Percentiles rank a stretch among this genome's conserved stretches.
phyloP scores from a whole-genome alignment of 2,797 vertebrate species.

The Diplodus sargus region DNA sequence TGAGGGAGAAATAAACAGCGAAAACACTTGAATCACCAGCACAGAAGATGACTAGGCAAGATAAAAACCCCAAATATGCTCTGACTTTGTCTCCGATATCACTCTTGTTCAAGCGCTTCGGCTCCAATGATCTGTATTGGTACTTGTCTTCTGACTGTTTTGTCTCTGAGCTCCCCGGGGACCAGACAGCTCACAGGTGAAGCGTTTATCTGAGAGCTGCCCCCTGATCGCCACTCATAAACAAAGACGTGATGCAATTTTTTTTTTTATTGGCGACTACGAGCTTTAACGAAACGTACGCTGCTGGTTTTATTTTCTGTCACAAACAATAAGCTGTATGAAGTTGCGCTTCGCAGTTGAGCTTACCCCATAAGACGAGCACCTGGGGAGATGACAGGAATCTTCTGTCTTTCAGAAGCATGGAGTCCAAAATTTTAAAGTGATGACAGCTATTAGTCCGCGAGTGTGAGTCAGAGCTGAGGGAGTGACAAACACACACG shows the following conservation, averaged over 20 bases:
- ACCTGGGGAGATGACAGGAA: conserved; percentile 8
- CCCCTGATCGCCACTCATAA: neutral
- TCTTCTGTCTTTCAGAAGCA: neutral
- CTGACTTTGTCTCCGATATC: neutral
- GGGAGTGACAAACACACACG: conserved; percentile 4
- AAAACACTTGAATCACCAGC: neutral
- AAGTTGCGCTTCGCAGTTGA: neutral
- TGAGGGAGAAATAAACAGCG: neutral
- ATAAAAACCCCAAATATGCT: neutral
- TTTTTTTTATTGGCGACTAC: too few relatives aligned
- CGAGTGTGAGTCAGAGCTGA: neutral
- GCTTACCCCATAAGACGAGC: conserved; percentile 62
- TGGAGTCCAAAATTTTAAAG: conserved; percentile 13
- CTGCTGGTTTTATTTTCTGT: neutral
- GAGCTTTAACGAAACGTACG: too few relatives aligned
- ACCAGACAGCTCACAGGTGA: conserved; percentile 3
- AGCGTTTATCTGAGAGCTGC: neutral
- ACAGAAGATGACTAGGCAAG: neutral
- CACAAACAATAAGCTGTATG: neutral
- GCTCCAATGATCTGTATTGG: neutral
- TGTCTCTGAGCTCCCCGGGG: neutral
- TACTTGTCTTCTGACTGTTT: neutral
- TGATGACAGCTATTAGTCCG: conserved; percentile 25
- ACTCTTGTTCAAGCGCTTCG: too few relatives aligned
- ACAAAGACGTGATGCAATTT: neutral